phyloP scores from a whole-genome alignment of 2,113 vertebrate species.

The Apeltes quadracus region DNA sequence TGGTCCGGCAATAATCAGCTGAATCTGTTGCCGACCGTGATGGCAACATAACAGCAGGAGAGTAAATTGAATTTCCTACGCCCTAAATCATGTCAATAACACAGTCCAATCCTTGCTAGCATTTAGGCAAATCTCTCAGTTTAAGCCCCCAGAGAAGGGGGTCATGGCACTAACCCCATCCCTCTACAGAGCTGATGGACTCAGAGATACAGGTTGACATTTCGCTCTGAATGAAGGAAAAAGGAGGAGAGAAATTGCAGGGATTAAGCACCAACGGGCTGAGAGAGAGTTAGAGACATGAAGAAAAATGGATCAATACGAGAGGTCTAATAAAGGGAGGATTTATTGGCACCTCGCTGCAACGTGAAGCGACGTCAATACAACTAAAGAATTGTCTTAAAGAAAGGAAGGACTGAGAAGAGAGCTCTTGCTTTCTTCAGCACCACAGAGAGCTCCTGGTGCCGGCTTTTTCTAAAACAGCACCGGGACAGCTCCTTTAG shows the following conservation, averaged over 20 bases:
- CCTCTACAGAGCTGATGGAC: conserved; percentile 31
- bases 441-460: conserved; percentile 67
- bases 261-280: conserved; percentile 45
- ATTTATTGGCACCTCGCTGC: conserved; percentile 71
- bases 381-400: conserved; percentile 56
- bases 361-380: conserved; percentile 66
- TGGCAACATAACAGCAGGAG: conserved; percentile 16
- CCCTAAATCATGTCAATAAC: conserved; percentile 34
- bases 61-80: conserved; percentile 51
- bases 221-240: conserved; percentile 49
- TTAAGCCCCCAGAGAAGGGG: conserved; percentile 42
- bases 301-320: conserved; percentile 65
- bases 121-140: conserved; percentile 63
- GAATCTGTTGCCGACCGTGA: background rate
- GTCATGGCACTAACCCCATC: conserved; percentile 1
- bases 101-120: conserved; percentile 55
- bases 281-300: conserved; percentile 58
- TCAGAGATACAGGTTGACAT: conserved; percentile 67
- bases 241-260: conserved; percentile 16
- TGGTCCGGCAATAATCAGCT: conserved; percentile 28
- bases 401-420: conserved; percentile 9
- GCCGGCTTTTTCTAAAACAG: conserved; percentile 22
- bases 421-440: conserved; percentile 51
- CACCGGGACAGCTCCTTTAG: conserved; percentile 51
- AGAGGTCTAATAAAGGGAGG: conserved; percentile 69